Base-by-base conservation (phyloP, 2,888 invertebrate species). In the Eupithecia inturbata region DNA sequence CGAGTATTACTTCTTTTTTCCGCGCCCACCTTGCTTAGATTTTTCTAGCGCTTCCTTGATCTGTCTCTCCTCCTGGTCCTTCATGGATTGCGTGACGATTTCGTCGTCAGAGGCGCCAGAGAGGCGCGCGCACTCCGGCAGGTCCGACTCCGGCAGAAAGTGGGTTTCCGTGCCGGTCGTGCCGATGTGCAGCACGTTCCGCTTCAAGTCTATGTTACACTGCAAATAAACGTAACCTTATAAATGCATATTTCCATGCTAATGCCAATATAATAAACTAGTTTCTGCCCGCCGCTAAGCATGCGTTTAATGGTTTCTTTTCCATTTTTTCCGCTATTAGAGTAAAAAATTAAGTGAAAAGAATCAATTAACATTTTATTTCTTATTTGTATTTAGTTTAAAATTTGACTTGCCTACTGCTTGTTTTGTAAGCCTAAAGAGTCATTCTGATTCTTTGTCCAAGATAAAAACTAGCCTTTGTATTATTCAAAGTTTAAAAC, bases 161-260 rank as follows among this genome's bases (percentile, higher is more conserved):
- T 95, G 92, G 0, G 99, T 99, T 88, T 97, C 97, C 0, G 98
- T 98, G 45, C 98, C 98, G 0, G 99, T 99, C 0, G 99, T 99
- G 53, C 99, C 99, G 84, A 99, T 99, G 78, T 96, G 96, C 45
- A 99, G 95, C 4, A 98, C 96, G 91, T 98, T 99, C 67, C 96
- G 95, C 87, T 97, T 97, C 82, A 99, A 93, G 91, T 99, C 99
- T 82, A 99, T 98, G 82, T 97, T 97, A 91, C 99, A 99, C 96
- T 97, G 83, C 64, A 75, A 73, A 66, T 39, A 69, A 69, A 28
- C 22, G 41, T 60, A 7, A 19, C 3, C n/a, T 53, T 22, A 53
- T 53, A 10, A 22, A 53, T 22, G 3, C 22, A 22, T 22, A 22
- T 53, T n/a, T 22, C 22, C 49, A 53, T 53, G 10, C 22, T 22